These are phyloP conservation scores for Crotalus horridus DNA, from an alignment of 2,113 vertebrate species.

Conservation along the genomic window DNA sequence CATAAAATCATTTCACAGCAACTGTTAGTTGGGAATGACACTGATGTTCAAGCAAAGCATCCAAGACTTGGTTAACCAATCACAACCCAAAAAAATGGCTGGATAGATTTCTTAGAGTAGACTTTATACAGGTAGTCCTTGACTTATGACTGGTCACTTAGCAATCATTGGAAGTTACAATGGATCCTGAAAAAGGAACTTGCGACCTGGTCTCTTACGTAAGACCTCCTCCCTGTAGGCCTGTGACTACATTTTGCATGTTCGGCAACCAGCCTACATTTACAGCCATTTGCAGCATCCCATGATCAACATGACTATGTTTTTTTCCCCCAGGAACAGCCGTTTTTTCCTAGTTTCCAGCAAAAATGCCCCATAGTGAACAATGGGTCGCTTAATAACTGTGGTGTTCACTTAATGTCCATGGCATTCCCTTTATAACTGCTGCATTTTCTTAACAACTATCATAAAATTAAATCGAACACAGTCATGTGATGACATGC, in stretches of 20 bases:
- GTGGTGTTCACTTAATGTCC: background rate
- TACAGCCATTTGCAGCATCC: background rate
- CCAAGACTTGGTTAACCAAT: background rate
- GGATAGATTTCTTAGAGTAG: accelerated
- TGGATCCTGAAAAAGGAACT: background rate
- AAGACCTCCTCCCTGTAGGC: background rate
- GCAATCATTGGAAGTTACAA: background rate
- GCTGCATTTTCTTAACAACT: background rate
- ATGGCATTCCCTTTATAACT: background rate
- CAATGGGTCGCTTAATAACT: background rate
- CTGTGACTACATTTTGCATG: background rate
- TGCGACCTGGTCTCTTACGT: background rate
- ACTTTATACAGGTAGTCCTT: background rate
- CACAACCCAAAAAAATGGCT: background rate
- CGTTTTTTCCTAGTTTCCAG: background rate
- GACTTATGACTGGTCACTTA: background rate
- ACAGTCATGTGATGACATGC: background rate
- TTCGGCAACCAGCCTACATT: background rate
- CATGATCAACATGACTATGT: background rate
- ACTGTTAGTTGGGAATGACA: accelerated
- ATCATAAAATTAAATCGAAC: background rate
- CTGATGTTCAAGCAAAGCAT: accelerated
- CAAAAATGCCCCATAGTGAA: background rate
- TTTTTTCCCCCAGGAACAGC: background rate
- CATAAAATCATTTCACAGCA: background rate